Evolutionary conservation across 2,888 invertebrate species (phyloP).

Genomic region (Cerastis rubricosa): DNA sequence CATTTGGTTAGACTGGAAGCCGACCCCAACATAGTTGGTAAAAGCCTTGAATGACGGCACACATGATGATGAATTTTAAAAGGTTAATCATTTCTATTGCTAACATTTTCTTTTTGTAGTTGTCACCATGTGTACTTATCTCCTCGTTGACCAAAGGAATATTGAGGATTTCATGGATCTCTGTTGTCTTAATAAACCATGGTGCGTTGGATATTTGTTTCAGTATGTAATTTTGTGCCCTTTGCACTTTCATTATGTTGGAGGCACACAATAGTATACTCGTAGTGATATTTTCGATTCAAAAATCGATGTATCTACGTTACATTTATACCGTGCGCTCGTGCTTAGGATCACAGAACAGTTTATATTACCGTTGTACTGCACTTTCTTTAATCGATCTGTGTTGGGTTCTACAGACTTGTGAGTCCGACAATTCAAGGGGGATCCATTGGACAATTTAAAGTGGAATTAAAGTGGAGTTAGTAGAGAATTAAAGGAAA

Average conservation of each 20-base stretch:
- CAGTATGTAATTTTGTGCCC: no score
- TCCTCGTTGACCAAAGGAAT: no score
- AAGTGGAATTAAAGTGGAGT: conserved; percentile 29
- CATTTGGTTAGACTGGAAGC: not conserved
- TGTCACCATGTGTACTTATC: no score
- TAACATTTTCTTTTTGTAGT: no score
- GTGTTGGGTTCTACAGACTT: conserved; percentile 39
- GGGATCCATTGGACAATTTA: conserved; percentile 43
- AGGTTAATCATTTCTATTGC: not conserved
- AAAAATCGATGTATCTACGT: not conserved
- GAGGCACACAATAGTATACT: no score
- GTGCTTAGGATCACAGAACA: not conserved
- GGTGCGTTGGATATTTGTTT: no score
- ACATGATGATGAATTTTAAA: not conserved
- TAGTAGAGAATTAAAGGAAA: conserved; percentile 43
- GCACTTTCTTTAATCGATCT: conserved; percentile 62
- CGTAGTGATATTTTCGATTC: not conserved
- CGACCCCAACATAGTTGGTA: no score
- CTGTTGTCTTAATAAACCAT: no score
- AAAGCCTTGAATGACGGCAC: not conserved
- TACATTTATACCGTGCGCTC: not conserved
- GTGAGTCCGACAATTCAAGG: conserved; percentile 32
- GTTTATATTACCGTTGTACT: conserved; percentile 44
- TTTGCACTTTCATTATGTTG: no score
- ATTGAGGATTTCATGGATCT: no score